Evolutionary conservation across 2,888 invertebrate species (phyloP).

Genomic region (Erynnis tages): DNA sequence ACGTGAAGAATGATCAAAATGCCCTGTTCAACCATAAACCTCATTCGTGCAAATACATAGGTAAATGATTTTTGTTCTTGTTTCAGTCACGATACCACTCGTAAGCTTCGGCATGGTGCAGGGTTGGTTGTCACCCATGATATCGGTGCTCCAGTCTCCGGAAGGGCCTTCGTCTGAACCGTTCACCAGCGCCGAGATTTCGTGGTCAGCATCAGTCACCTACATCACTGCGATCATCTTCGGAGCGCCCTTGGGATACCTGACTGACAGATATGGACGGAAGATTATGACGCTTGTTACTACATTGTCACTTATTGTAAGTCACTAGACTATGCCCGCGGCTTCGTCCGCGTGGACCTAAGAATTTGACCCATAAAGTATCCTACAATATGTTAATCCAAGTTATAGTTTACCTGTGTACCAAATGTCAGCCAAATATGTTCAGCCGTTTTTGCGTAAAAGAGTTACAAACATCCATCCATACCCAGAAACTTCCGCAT

Average conservation of each 20-base stretch:
- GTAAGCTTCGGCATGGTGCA: slow-evolving; percentile 74
- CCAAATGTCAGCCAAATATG: no score
- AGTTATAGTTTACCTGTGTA: no score
- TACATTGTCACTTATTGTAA: slow-evolving; percentile 66
- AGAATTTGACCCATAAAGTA: no score
- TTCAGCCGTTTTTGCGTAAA: no score
- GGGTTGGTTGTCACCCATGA: slow-evolving; percentile 76
- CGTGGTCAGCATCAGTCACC: slow-evolving; percentile 71
- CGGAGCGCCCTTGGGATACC: slow-evolving; percentile 70
- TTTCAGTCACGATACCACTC: slow-evolving; percentile 68
- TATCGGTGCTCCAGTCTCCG: slow-evolving; percentile 60
- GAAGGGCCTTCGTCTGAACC: slow-evolving; percentile 57
- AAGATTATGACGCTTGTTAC: slow-evolving; percentile 70
- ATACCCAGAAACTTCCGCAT: no score
- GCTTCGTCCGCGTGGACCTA: no score
- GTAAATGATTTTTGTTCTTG: slow-evolving; percentile 22
- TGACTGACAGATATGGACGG: slow-evolving; percentile 68
- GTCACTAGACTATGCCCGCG: no score
- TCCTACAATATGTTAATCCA: no score
- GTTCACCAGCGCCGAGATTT: slow-evolving; percentile 59
- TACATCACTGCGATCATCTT: slow-evolving; percentile 73
- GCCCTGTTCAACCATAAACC: no score
- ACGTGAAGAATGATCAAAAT: no score
- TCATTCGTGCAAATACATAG: no score
- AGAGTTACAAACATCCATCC: no score